Conservation (phyloP, 1,140 invertebrate species). For the Drosophila pseudoananassae region DNA sequence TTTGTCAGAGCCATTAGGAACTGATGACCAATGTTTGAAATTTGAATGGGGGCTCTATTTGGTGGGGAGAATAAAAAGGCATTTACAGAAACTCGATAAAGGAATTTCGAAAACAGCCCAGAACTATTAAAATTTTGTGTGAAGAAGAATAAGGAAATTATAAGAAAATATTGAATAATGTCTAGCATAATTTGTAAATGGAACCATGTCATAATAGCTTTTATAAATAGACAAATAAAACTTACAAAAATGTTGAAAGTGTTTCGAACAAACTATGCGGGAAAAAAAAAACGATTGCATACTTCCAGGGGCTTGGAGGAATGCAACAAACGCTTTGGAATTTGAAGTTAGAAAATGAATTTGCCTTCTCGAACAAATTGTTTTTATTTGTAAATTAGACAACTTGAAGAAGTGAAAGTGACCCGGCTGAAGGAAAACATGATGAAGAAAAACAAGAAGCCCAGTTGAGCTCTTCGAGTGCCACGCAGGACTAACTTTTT, state of each 20-base stretch:
- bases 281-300: constrained; percentile 37
- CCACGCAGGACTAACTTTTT: constrained; percentile 77
- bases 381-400: constrained; percentile 54
- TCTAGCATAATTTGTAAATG: no score
- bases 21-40: constrained; percentile 23
- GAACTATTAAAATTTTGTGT: not conserved
- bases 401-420: constrained; percentile 39
- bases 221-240: not conserved
- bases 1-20: constrained; percentile 25
- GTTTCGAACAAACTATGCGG: constrained; percentile 1
- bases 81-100: constrained; percentile 12
- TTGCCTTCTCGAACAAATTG: constrained; percentile 23
- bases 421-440: constrained; percentile 27
- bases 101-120: not conserved
- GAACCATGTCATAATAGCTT: not conserved
- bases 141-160: not conserved
- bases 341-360: constrained; percentile 31
- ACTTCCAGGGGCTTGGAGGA: constrained; percentile 27
- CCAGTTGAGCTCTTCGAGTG: constrained; percentile 56
- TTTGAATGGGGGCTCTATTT: constrained; percentile 28
- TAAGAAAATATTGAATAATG: not conserved
- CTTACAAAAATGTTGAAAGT: constrained; percentile 20
- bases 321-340: constrained; percentile 21
- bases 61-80: constrained; percentile 5
- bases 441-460: constrained; percentile 17